A percentile compares a stretch with the other conserved stretches of the same genome.
Conservation (phyloP, 2,888 invertebrate genomes). For the Rhagium mordax region DNA sequence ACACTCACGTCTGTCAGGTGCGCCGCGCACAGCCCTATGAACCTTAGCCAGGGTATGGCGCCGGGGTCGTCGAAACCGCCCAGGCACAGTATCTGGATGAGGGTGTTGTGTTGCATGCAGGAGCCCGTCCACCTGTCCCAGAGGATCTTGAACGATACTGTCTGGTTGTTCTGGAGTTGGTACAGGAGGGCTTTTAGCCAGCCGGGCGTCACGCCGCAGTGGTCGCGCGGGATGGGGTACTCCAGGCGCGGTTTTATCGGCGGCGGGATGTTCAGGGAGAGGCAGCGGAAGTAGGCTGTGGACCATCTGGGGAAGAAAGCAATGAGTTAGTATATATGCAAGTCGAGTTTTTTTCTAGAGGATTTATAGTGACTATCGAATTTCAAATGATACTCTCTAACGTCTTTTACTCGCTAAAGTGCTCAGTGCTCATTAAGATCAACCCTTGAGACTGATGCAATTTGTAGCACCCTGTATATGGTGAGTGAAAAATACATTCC, state of each 20-base stretch:
- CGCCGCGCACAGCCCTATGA: constrained; percentile 82
- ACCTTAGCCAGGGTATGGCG: constrained; percentile 80
- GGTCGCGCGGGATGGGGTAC: constrained; percentile 79
- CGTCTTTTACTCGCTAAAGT: too few relatives aligned
- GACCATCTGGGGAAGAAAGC: constrained; percentile 78
- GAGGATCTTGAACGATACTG: constrained; percentile 67
- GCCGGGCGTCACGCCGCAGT: constrained; percentile 85
- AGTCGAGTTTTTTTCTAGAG: too few relatives aligned
- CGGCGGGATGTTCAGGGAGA: constrained; percentile 83
- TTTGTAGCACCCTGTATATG: too few relatives aligned
- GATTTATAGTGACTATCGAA: too few relatives aligned
- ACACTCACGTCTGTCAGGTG: constrained; percentile 75
- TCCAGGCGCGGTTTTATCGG: constrained; percentile 87
- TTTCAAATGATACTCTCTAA: too few relatives aligned
- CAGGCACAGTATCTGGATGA: constrained; percentile 80
- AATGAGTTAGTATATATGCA: too few relatives aligned
- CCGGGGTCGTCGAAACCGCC: constrained; percentile 79
- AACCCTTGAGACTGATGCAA: too few relatives aligned
- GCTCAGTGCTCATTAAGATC: too few relatives aligned
- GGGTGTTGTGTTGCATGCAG: constrained; percentile 76
- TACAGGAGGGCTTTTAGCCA: constrained; percentile 83
- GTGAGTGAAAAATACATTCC: too few relatives aligned
- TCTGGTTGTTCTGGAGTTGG: constrained; percentile 75
- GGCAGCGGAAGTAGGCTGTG: constrained; percentile 84
- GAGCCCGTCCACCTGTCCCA: constrained; percentile 77